These are phyloP conservation scores for Mesoclemmys tuberculata DNA, from an alignment of 2,113 vertebrate species.

Conservation along the genomic window DNA sequence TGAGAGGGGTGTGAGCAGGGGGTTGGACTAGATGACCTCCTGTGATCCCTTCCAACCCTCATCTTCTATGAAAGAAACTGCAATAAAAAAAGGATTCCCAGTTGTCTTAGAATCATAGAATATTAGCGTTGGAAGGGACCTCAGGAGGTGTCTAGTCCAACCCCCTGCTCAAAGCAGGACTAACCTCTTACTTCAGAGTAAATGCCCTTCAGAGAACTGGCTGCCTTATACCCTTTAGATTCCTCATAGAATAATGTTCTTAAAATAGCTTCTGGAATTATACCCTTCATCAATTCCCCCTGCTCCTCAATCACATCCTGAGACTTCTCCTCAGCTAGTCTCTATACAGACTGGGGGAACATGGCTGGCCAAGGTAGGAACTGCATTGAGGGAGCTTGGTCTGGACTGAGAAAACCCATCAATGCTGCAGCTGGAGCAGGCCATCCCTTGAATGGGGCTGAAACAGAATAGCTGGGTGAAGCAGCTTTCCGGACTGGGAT, in stretches of 20 bases:
- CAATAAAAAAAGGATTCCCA: background rate
- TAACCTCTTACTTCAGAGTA: background rate
- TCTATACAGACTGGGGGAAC: background rate
- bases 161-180: no score
- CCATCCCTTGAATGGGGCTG: accelerated
- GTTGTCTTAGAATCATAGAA: no score
- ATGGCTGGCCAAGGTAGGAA: background rate
- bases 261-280: background rate
- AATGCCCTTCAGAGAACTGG: background rate
- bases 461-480: accelerated
- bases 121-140: no score
- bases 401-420: background rate
- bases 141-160: no score
- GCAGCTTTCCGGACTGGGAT: background rate
- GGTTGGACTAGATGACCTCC: background rate
- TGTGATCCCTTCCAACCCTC: background rate
- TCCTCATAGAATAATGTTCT: background rate
- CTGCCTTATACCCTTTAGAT: accelerated
- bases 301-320: background rate
- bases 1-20: background rate
- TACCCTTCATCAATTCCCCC: accelerated
- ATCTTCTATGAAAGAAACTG: background rate
- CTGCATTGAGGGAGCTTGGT: accelerated
- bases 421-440: background rate
- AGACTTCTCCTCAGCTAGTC: background rate